Conservation (phyloP, 2,888 invertebrate species). For the Idaea aversata region DNA sequence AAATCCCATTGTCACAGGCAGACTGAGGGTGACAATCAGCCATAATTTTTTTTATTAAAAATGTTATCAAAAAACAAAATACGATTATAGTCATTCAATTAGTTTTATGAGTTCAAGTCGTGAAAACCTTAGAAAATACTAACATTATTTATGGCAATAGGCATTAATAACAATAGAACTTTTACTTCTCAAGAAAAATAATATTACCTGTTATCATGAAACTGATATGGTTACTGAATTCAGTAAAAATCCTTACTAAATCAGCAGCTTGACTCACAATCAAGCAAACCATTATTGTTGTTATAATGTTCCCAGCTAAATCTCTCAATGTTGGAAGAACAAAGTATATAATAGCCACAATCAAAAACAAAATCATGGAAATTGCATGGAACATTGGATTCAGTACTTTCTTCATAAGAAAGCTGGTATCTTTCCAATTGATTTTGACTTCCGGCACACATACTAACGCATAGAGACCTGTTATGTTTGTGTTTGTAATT, state of each 20-base stretch:
- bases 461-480: slow-evolving; percentile 85
- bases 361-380: slow-evolving; percentile 84
- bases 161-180: background rate
- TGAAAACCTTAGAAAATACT: background rate
- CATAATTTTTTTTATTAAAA: no score
- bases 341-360: slow-evolving; percentile 90
- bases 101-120: no score
- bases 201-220: slow-evolving; percentile 87
- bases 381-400: slow-evolving; percentile 89
- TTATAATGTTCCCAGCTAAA: slow-evolving; percentile 91
- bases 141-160: background rate
- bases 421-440: slow-evolving; percentile 87
- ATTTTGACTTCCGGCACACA: slow-evolving; percentile 86
- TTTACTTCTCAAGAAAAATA: slow-evolving; percentile 27
- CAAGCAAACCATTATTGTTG: slow-evolving; percentile 89
- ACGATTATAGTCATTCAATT: no score
- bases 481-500: slow-evolving; percentile 71
- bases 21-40: no score
- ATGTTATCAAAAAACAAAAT: no score
- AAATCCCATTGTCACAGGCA: no score
- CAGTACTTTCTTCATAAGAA: slow-evolving; percentile 86
- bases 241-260: slow-evolving; percentile 88
- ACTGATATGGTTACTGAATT: slow-evolving; percentile 89
- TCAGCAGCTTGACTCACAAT: slow-evolving; percentile 89
- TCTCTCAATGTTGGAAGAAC: slow-evolving; percentile 90